A percentile compares a stretch with the other conserved stretches of the same genome.
Conservation (phyloP, 2,113 vertebrate genomes). For the Vireo altiloquus region DNA sequence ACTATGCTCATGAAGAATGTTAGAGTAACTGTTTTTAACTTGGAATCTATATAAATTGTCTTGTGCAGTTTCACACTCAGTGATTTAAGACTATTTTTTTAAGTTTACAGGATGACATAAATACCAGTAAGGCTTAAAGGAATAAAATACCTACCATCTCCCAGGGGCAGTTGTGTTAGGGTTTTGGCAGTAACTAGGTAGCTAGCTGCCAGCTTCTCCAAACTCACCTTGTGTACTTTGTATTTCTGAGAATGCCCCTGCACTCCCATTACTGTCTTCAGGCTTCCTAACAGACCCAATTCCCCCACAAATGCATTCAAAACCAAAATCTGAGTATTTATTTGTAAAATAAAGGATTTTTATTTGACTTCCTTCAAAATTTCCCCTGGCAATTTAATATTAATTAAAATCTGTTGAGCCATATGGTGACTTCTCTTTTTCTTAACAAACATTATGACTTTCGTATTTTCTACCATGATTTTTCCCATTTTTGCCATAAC, state of each 20-base stretch:
- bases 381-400: constrained; percentile 28
- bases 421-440: constrained; percentile 35
- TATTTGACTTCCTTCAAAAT: constrained; percentile 23
- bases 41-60: no score
- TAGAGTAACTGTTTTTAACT: background rate
- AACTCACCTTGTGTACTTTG: background rate
- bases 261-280: background rate
- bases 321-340: constrained; percentile 20
- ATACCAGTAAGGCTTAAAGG: background rate
- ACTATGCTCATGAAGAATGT: background rate
- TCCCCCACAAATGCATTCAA: background rate
- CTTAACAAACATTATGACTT: constrained; percentile 49
- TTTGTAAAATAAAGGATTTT: constrained; percentile 40
- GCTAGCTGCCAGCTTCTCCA: background rate
- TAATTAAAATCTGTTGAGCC: constrained; percentile 60
- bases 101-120: background rate
- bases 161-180: background rate
- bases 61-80: background rate
- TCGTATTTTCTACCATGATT: background rate
- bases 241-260: background rate
- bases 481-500: constrained; percentile 17
- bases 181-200: background rate
- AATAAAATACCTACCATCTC: background rate
- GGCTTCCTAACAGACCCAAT: background rate
- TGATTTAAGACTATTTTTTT: background rate